A percentile compares a stretch with the other conserved stretches of the same genome.
phyloP scores from a whole-genome alignment of 2,888 invertebrate species.

The Branchinecta sandiegonensis region DNA sequence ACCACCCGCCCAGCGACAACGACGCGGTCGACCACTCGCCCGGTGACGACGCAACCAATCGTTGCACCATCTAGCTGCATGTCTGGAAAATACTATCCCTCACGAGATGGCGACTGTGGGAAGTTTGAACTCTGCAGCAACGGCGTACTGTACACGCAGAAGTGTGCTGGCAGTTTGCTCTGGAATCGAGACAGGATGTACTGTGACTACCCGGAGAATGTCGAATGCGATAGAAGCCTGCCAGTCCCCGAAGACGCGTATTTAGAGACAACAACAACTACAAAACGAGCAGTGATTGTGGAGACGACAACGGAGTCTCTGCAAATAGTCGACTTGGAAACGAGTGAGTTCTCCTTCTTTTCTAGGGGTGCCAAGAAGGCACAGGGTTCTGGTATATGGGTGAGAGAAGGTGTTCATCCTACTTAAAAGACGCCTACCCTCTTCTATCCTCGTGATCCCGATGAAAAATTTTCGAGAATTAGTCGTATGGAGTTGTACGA shows the following conservation, averaged over 20 bases:
- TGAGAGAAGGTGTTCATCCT: too few relatives aligned
- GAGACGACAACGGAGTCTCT: too few relatives aligned
- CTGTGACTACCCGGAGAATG: conserved; percentile 4
- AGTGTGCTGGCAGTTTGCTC: neutral
- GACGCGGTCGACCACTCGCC: neutral
- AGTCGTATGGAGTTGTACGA: too few relatives aligned
- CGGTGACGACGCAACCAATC: neutral
- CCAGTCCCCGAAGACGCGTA: neutral
- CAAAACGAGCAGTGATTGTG: too few relatives aligned
- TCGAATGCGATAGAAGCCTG: neutral
- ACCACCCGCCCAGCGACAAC: neutral
- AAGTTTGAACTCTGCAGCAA: neutral
- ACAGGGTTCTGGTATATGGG: too few relatives aligned
- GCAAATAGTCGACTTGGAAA: too few relatives aligned
- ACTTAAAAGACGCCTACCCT: too few relatives aligned
- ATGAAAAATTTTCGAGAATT: too few relatives aligned
- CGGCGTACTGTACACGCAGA: neutral
- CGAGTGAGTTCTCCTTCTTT: too few relatives aligned
- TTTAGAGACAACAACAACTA: too few relatives aligned
- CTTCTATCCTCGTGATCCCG: too few relatives aligned
- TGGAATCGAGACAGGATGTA: neutral
- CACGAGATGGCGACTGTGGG: neutral
- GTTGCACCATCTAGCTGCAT: neutral
- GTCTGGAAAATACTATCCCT: neutral
- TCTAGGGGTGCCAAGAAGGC: too few relatives aligned